Percentiles rank a stretch among this genome's conserved stretches.
Evolutionary conservation across 2,797 vertebrate genomes (phyloP).

Genomic region (Neopelma chrysocephalum): DNA sequence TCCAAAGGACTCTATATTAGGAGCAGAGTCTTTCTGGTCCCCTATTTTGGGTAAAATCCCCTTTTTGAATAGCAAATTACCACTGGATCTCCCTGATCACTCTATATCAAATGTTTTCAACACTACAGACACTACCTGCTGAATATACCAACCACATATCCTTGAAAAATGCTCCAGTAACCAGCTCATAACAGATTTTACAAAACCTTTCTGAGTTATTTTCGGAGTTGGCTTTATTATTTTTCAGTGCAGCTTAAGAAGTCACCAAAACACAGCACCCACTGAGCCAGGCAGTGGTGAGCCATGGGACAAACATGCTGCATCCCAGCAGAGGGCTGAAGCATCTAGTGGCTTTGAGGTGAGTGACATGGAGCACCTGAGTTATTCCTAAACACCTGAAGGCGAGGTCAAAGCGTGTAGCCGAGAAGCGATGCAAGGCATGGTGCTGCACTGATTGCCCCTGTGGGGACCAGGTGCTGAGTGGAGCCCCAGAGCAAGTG

Average conservation of each 20-base stretch:
- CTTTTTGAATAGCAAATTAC: background rate
- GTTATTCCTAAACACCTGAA: rapidly evolving
- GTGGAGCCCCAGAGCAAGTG: background rate
- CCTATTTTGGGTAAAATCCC: background rate
- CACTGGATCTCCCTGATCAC: background rate
- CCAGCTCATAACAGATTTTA: background rate
- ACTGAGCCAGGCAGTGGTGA: rapidly evolving
- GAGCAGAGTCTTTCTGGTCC: background rate
- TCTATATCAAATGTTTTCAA: background rate
- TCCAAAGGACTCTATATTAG: background rate
- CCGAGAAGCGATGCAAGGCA: background rate
- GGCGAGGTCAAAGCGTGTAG: rapidly evolving
- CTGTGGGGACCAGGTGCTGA: background rate
- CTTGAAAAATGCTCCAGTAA: background rate
- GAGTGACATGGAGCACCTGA: background rate
- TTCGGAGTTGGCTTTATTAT: background rate
- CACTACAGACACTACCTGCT: background rate
- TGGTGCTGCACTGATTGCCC: rapidly evolving
- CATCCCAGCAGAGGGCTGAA: rapidly evolving
- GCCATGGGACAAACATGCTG: rapidly evolving
- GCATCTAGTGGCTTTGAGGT: rapidly evolving
- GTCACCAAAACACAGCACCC: background rate
- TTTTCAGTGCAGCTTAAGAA: background rate
- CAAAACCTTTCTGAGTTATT: background rate
- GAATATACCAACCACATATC: background rate